Percentiles rank a stretch among this genome's conserved stretches.
phyloP scores from a whole-genome alignment of 35 echinoderm and acorn worm genomes.

The Ophioderma brevispina region DNA sequence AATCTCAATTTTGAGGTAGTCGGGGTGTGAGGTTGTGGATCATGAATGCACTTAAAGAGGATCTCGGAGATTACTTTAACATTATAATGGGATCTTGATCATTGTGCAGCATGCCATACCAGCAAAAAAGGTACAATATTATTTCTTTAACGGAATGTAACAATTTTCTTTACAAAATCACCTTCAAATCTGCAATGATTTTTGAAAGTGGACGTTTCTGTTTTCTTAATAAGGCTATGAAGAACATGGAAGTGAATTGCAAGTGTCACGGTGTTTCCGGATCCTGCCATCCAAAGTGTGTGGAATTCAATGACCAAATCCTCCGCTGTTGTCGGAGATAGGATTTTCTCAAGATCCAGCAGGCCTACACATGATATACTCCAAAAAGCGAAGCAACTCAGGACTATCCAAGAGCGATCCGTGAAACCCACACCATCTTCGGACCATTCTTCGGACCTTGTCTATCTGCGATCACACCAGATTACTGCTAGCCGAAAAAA shows the following conservation, averaged over 20 bases:
- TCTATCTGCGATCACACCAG: conserved; percentile 68
- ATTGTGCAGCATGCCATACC: not conserved
- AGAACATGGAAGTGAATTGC: conserved; percentile 86
- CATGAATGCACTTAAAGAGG: too few relatives aligned
- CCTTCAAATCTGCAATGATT: not conserved
- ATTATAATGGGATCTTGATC: not conserved
- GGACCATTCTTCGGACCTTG: conserved; percentile 82
- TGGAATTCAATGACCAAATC: conserved; percentile 97
- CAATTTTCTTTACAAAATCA: not conserved
- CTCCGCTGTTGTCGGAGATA: conserved; percentile 45
- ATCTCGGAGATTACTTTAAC: not conserved
- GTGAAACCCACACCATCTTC: conserved; percentile 54
- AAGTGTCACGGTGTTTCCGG: conserved; percentile 96
- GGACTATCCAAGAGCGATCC: conserved; percentile 70
- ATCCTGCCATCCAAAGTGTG: conserved; percentile 93
- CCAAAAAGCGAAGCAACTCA: conserved; percentile 56
- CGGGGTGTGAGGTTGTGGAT: too few relatives aligned
- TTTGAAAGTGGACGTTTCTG: too few relatives aligned
- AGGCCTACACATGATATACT: conserved; percentile 63
- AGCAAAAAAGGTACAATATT: not conserved
- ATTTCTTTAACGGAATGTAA: not conserved
- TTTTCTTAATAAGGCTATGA: conserved; percentile 69
- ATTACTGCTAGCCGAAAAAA: conserved; percentile 87
- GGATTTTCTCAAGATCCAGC: conserved; percentile 49
- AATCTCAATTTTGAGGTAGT: too few relatives aligned